phyloP scores from a whole-genome alignment of 1,140 invertebrate species.

The Saccostrea glomerata region DNA sequence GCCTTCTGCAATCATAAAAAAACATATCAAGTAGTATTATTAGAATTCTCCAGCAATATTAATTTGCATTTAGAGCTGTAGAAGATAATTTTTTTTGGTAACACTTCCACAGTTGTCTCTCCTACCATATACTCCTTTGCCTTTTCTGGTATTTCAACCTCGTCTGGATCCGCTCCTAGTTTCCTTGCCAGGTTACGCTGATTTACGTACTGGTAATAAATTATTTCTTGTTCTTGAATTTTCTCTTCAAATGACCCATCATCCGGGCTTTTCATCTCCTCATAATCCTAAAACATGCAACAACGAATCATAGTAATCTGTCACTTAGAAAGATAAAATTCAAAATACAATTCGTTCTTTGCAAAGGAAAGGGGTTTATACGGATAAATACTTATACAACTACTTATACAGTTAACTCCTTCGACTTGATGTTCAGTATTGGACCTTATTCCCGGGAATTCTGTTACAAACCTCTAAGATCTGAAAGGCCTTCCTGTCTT shows the following conservation, averaged over 20 bases:
- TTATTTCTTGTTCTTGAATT: constrained; percentile 39
- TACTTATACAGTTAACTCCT: no score
- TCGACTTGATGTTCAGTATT: no score
- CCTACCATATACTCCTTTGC: constrained; percentile 40
- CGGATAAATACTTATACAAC: no score
- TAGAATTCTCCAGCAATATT: no score
- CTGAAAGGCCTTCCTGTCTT: neutral
- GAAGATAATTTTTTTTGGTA: no score
- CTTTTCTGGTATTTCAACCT: constrained; percentile 17
- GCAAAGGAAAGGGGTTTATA: no score
- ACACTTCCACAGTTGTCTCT: neutral
- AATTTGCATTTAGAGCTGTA: no score
- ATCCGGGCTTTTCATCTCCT: neutral
- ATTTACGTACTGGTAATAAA: constrained; percentile 41
- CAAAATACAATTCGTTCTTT: no score
- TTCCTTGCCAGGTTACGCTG: constrained; percentile 31
- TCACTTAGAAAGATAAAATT: no score
- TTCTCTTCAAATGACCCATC: constrained; percentile 30
- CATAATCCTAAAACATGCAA: neutral
- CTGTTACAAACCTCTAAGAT: neutral
- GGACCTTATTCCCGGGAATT: neutral
- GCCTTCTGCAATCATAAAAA: no score
- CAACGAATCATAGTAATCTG: neutral
- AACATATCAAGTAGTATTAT: no score
- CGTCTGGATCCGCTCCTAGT: constrained; percentile 38